These are phyloP conservation scores for Muschampia plurimacula DNA, from an alignment of 2,888 invertebrate species.

Conservation along the genomic window DNA sequence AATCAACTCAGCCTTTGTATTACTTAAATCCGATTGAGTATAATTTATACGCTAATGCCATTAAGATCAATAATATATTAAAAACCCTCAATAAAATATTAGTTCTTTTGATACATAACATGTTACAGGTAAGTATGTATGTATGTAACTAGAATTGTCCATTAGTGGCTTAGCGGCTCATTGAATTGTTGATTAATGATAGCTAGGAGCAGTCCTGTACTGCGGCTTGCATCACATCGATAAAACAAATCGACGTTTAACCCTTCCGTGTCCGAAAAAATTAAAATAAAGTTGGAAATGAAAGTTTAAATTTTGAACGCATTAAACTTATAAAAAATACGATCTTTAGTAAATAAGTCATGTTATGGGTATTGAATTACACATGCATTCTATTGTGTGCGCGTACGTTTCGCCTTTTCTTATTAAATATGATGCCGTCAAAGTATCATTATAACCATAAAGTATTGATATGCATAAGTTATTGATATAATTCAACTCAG, in stretches of 20 bases:
- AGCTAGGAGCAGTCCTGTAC: conserved; percentile 44
- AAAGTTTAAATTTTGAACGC: too few species aligned
- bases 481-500: not conserved
- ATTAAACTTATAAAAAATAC: too few species aligned
- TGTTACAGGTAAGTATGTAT: conserved; percentile 2
- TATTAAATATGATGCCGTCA: not conserved
- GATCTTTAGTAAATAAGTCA: too few species aligned
- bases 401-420: too few species aligned
- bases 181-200: conserved; percentile 50
- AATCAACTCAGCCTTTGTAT: too few species aligned
- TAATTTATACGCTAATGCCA: not conserved
- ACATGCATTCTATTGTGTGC: too few species aligned
- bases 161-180: conserved; percentile 55
- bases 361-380: too few species aligned
- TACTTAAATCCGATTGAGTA: too few species aligned
- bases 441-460: not conserved
- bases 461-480: not conserved
- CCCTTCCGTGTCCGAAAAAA: conserved; percentile 10
- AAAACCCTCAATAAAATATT: not conserved
- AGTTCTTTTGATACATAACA: conserved; percentile 9
- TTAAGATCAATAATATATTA: not conserved
- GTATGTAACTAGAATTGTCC: conserved; percentile 50
- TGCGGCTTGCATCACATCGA: conserved; percentile 47
- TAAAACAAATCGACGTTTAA: conserved; percentile 54
- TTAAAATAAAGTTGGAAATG: too few species aligned